These are phyloP conservation scores for Poeciliopsis gracilis DNA, from an alignment of 2,797 vertebrate species.

Conservation along the genomic window DNA sequence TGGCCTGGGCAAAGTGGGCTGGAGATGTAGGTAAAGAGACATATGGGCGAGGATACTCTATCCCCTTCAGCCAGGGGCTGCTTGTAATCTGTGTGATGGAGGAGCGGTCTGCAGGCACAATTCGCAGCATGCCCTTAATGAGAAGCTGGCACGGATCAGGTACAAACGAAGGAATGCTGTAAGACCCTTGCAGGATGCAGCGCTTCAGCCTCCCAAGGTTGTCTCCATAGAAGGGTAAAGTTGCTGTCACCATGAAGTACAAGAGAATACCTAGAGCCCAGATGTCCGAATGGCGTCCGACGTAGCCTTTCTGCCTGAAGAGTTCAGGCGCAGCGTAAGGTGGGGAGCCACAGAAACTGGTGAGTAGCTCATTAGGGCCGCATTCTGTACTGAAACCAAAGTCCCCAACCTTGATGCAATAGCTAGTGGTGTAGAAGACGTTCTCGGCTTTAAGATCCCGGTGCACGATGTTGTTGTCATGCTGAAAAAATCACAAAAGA, in stretches of 20 bases:
- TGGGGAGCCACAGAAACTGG: constrained; percentile 82
- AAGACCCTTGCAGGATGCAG: constrained; percentile 79
- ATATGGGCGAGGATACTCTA: constrained; percentile 71
- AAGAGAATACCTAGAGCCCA: constrained; percentile 85
- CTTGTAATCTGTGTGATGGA: constrained; percentile 63
- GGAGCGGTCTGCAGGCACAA: constrained; percentile 73
- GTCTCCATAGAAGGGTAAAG: constrained; percentile 79
- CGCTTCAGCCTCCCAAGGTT: constrained; percentile 77
- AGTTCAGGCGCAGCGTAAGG: constrained; percentile 84
- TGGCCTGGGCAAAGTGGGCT: constrained; percentile 60
- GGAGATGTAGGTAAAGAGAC: constrained; percentile 63
- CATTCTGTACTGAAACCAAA: constrained; percentile 81
- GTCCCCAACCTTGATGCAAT: constrained; percentile 84
- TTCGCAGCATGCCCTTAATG: constrained; percentile 78
- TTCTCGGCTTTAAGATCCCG: constrained; percentile 85
- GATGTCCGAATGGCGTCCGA: constrained; percentile 76
- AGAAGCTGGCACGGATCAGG: constrained; percentile 72
- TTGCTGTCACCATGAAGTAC: constrained; percentile 81
- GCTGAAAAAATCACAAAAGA: constrained; percentile 67
- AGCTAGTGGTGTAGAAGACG: constrained; percentile 82
- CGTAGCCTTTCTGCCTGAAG: constrained; percentile 79
- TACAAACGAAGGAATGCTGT: constrained; percentile 76
- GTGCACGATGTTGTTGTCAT: constrained; percentile 82
- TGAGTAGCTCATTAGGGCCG: constrained; percentile 68
- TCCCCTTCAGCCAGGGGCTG: constrained; percentile 76